phyloP scores from a whole-genome alignment of 1,140 invertebrate genomes.

The Tribolium castaneum region DNA sequence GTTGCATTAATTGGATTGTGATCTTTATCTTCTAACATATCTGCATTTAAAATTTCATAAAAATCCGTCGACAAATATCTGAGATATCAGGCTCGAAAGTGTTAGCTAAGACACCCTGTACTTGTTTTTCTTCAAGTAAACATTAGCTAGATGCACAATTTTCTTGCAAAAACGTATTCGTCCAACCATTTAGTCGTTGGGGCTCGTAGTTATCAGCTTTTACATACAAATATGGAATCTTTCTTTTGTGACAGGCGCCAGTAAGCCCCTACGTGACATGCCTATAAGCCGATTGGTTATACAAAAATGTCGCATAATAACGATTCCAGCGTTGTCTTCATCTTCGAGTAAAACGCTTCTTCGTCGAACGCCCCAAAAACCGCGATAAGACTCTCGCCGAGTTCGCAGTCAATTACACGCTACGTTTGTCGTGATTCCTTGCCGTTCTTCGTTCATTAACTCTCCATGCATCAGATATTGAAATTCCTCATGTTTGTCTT shows the following conservation, averaged over 20 bases:
- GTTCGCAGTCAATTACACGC: constrained; percentile 12
- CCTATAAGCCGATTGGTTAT: constrained; percentile 10
- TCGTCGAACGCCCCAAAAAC: background rate
- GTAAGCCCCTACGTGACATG: constrained; percentile 9
- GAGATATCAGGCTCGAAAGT: too few relatives aligned
- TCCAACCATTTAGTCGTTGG: too few relatives aligned
- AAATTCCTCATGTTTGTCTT: constrained; percentile 7
- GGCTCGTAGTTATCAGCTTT: background rate
- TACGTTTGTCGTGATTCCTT: constrained; percentile 16
- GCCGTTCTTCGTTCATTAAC: background rate
- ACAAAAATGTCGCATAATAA: constrained; percentile 10
- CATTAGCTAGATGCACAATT: too few relatives aligned
- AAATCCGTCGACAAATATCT: too few relatives aligned
- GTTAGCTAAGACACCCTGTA: too few relatives aligned
- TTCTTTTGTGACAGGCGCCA: background rate
- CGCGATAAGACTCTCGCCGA: background rate
- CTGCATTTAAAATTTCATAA: too few relatives aligned
- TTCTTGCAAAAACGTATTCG: too few relatives aligned
- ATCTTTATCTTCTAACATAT: too few relatives aligned
- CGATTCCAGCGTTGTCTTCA: background rate
- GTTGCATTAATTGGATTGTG: too few relatives aligned
- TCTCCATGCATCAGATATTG: constrained; percentile 21
- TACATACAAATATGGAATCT: constrained; percentile 13
- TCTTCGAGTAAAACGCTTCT: background rate
- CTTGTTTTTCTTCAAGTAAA: too few relatives aligned